A percentile compares a stretch with the other conserved stretches of the same genome.
phyloP scores from a whole-genome alignment of 2,113 vertebrate genomes.

The Pteropus alecto region DNA sequence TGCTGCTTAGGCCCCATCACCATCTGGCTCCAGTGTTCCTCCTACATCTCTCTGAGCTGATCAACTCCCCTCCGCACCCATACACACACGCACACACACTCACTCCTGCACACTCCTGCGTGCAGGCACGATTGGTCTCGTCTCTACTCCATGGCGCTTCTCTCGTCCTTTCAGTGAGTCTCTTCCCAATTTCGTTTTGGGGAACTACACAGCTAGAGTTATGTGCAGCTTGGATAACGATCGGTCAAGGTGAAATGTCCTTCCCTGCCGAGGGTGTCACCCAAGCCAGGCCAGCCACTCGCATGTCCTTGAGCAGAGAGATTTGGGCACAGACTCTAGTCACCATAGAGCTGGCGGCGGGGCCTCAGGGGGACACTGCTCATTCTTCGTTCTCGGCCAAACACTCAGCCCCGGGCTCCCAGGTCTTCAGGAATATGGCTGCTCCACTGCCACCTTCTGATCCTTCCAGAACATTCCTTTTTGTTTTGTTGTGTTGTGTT shows the following conservation, averaged over 20 bases:
- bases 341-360: accelerated
- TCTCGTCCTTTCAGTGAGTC: too few species aligned
- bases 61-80: too few species aligned
- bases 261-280: not conserved
- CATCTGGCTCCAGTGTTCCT: not conserved
- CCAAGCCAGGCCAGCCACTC: not conserved
- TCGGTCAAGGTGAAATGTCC: accelerated
- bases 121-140: too few species aligned
- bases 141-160: too few species aligned
- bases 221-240: accelerated
- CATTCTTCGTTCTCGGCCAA: accelerated
- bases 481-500: not conserved
- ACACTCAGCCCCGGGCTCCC: accelerated
- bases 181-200: too few species aligned
- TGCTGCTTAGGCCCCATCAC: not conserved
- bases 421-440: accelerated
- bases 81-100: too few species aligned
- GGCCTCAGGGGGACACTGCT: accelerated
- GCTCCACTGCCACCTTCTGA: accelerated
- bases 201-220: accelerated
- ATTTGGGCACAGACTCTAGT: not conserved
- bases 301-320: not conserved
- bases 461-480: not conserved
- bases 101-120: too few species aligned
- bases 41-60: too few species aligned